Evolutionary conservation across 2,888 invertebrate species (phyloP), one percentile per base, ranked within the genome.

Genomic region (Drosophila lacicola): DNA sequence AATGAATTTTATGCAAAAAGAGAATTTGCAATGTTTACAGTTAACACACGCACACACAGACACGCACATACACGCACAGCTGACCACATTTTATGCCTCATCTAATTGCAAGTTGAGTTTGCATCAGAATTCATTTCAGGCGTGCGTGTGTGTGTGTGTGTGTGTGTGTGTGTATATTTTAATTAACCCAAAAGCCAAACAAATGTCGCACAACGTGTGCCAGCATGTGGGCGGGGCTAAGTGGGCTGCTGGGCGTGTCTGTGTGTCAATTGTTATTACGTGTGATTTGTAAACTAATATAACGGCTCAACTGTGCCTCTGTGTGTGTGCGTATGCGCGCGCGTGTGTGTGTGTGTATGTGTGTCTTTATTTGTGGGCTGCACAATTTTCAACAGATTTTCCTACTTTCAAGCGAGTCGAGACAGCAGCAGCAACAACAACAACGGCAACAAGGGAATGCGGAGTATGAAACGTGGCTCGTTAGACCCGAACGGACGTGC

Each of bases 401-500:
- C 88, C 88, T 88, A 79, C 89, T 88, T 88, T 83, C 62, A 61
- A 67, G 72, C 74, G 62, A 64, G 49, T 4, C 62, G 51, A 66
- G 44, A 61, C 29, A 50, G 39, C 50, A 47, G 45, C 46, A 37
- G 41, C 45, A 65, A 13, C 37, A 50, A 36, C 51, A 61, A 17
- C 53, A 39, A 44, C 42, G 49, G 21, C n/a, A 42, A 17, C 45
- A 57, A 51, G 46, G 34, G 14, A 4, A 33, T 14, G 17, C 17
- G 44, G 57, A 62, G 74, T 25, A 56, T 74, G 74, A 58, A 72
- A 70, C 70, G 70, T 67, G 80, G 74, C 88, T 89, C 85, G 89
- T 89, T 84, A 85, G 89, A 88, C 79, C 73, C 62, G 87, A 87
- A 80, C 89, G 89, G 87, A 89, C 83, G 83, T 89, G 83, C 83